Evolutionary conservation across 2,888 invertebrate genomes (phyloP), one percentile per base, ranked within the genome.

Genomic region (Malthinus flaveolus): DNA sequence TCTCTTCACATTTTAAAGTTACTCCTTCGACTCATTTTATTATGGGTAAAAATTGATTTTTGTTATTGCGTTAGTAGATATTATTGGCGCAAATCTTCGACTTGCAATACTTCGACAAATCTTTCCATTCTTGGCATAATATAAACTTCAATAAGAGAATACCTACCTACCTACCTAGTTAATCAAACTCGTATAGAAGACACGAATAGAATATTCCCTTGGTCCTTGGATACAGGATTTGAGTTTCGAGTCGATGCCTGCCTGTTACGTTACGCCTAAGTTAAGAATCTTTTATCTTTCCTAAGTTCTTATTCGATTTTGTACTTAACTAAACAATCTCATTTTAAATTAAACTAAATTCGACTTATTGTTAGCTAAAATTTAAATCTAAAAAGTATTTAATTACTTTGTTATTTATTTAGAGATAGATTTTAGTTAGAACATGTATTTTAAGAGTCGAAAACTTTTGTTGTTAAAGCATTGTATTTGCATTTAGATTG

Each of bases 151-250:
- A 44, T 44, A 32, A 34, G 33, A 32, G 37, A 39, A 49, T 45
- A 15, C 44, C 3, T 7, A 37, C 12, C 45, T 52, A 32, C 34
- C 4, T 7, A 39, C 13, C 35, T 52, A 34, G 36, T 46, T 52
- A 52, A 52, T 52, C 52, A 52, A 36, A 44, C 46, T 23, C 23
- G 34, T 36, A 12, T n/a, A n/a, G n/a, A n/a, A n/a, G n/a, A n/a
- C n/a, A n/a, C n/a, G 45, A 52, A 46, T 45, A 33, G 52, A 52
- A 46, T 45, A 46, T 52, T 45, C 52, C 46, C 31, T 34, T 35
- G 46, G 44, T 33, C 44, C 31, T 46, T 12, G 23, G 45, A 52
- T 46, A 23, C 35, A 12, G 13, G 52, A 32, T 46, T 52, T 45
- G 34, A 46, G 52, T 35, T 52, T 35, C 36, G 32, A 46, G 44